Conservation (phyloP, 1,140 invertebrate species). For the Phortica variegata region DNA sequence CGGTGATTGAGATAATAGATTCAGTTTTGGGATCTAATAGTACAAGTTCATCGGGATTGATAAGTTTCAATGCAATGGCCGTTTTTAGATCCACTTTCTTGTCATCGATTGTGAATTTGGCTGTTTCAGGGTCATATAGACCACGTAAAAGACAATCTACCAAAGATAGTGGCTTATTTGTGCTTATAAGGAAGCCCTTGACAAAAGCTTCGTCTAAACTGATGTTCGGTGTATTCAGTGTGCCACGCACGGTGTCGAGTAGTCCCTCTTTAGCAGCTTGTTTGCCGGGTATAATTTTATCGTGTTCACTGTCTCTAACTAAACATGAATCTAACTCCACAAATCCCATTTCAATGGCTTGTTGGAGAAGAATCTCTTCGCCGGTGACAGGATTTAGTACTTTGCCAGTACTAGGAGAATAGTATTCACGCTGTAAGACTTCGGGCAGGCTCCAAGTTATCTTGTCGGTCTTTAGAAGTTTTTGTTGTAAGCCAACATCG, state of each 20-base stretch:
- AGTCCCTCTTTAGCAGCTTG: constrained; percentile 71
- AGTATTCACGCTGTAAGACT: constrained; percentile 77
- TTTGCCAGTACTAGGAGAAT: constrained; percentile 71
- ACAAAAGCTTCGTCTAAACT: constrained; percentile 74
- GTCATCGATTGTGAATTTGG: constrained; percentile 73
- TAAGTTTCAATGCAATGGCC: constrained; percentile 72
- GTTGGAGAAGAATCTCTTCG: constrained; percentile 68
- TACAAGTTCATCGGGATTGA: constrained; percentile 77
- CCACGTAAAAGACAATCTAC: constrained; percentile 84
- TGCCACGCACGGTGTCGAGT: constrained; percentile 70
- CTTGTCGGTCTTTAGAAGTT: constrained; percentile 70
- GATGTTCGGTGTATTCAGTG: constrained; percentile 69
- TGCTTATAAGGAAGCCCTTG: constrained; percentile 75
- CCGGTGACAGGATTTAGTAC: constrained; percentile 81
- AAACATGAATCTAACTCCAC: constrained; percentile 70
- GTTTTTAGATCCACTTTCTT: constrained; percentile 74
- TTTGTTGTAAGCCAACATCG: constrained; percentile 68
- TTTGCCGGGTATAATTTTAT: constrained; percentile 66
- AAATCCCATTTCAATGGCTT: constrained; percentile 72
- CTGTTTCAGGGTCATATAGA: constrained; percentile 75
- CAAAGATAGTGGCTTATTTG: constrained; percentile 75
- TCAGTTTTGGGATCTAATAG: constrained; percentile 77
- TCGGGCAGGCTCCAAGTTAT: constrained; percentile 72
- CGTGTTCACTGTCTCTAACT: constrained; percentile 73
- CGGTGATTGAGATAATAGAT: constrained; percentile 75